Percentiles rank a stretch among this genome's conserved stretches.
These are phyloP conservation scores for Rhynchonycteris naso DNA, from an alignment of 2,797 vertebrate species.

Conservation along the genomic window DNA sequence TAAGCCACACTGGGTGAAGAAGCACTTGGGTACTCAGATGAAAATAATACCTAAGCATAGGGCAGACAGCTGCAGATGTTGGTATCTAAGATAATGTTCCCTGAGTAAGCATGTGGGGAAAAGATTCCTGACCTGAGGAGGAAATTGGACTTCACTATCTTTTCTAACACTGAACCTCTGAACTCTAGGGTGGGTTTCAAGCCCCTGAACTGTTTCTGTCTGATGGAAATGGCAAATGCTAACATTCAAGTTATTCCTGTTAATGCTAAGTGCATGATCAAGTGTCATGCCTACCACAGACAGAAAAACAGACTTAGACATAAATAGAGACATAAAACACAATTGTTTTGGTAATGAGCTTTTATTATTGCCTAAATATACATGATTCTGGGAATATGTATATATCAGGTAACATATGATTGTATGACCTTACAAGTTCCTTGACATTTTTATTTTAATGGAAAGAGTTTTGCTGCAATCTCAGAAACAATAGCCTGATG, in stretches of 20 bases:
- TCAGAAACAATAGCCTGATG: background rate
- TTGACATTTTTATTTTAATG: background rate
- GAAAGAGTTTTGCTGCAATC: background rate
- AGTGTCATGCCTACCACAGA: background rate
- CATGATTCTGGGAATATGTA: background rate
- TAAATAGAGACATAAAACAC: background rate
- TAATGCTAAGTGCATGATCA: background rate
- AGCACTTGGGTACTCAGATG: background rate
- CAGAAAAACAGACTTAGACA: background rate
- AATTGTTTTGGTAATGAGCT: background rate
- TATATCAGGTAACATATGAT: background rate
- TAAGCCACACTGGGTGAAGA: background rate
- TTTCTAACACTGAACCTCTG: background rate
- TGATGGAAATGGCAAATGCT: background rate
- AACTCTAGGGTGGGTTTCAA: background rate
- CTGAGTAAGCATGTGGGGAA: background rate
- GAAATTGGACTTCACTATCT: background rate
- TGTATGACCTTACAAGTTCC: background rate
- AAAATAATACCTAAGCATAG: background rate
- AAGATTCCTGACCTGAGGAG: background rate
- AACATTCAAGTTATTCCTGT: background rate
- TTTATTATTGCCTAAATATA: background rate
- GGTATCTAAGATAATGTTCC: background rate
- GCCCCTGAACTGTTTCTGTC: background rate
- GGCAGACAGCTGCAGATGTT: background rate